Conservation (phyloP, 2,113 vertebrate genomes). For the Solenodon paradoxus region DNA sequence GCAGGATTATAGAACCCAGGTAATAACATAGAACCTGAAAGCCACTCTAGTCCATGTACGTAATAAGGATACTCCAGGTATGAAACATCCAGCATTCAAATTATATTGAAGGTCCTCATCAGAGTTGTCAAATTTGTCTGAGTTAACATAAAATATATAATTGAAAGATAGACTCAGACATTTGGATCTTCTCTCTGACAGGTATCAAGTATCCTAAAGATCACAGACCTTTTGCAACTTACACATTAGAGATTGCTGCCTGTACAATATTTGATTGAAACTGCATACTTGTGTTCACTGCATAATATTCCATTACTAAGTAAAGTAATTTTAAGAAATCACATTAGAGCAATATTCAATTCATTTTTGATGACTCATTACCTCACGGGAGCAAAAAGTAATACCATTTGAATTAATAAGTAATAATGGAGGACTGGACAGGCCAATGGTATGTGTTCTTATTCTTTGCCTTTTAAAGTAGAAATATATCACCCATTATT, state of each 20-base stretch:
- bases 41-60: neutral
- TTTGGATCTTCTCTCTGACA: neutral
- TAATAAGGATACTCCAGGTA: neutral
- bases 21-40: neutral
- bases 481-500: neutral
- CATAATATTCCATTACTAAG: neutral
- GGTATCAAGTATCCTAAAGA: neutral
- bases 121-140: neutral
- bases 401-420: neutral
- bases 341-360: neutral
- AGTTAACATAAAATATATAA: neutral
- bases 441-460: neutral
- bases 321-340: neutral
- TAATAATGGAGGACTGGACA: neutral
- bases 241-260: neutral
- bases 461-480: constrained; percentile 26
- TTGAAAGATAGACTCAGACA: neutral
- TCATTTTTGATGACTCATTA: neutral
- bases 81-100: neutral
- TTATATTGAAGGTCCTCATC: neutral
- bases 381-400: neutral
- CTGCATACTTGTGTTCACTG: neutral
- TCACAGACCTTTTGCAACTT: neutral
- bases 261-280: neutral
- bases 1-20: neutral